These are phyloP conservation scores for Eupithecia tripunctaria DNA, from an alignment of 2,888 invertebrate species.

Conservation along the genomic window DNA sequence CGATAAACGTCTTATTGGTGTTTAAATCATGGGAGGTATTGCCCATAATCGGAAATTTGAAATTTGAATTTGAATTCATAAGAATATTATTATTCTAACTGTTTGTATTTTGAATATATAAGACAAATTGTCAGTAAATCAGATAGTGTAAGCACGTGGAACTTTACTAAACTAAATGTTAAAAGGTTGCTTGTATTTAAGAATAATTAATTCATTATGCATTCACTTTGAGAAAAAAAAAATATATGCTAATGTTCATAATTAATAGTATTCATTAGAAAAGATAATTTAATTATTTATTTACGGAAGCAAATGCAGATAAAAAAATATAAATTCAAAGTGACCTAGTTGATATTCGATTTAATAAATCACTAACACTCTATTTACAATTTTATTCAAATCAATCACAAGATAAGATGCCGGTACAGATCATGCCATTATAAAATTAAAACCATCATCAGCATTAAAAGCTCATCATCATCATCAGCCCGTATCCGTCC, in stretches of 20 bases:
- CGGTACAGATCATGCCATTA: too few species aligned
- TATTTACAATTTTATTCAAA: background rate
- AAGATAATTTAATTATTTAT: background rate
- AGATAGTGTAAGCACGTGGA: background rate
- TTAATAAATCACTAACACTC: background rate
- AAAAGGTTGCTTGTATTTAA: background rate
- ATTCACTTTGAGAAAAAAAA: background rate
- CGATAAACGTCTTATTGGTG: too few species aligned
- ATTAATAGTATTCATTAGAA: background rate
- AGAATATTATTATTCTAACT: too few species aligned
- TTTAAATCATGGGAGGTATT: too few species aligned
- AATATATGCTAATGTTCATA: background rate
- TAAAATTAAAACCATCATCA: too few species aligned
- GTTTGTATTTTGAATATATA: too few species aligned
- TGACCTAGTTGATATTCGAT: background rate
- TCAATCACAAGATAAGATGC: too few species aligned
- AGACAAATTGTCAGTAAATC: too few species aligned
- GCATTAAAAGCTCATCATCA: too few species aligned
- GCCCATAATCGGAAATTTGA: too few species aligned
- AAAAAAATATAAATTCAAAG: background rate
- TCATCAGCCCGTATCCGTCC: too few species aligned
- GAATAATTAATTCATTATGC: background rate
- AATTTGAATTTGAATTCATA: too few species aligned
- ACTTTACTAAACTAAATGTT: background rate
- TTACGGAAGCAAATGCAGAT: constrained; percentile 14